A percentile compares a stretch with the other conserved stretches of the same genome.
Evolutionary conservation across 2,888 invertebrate species (phyloP).

Genomic region (Pammene fasciana): DNA sequence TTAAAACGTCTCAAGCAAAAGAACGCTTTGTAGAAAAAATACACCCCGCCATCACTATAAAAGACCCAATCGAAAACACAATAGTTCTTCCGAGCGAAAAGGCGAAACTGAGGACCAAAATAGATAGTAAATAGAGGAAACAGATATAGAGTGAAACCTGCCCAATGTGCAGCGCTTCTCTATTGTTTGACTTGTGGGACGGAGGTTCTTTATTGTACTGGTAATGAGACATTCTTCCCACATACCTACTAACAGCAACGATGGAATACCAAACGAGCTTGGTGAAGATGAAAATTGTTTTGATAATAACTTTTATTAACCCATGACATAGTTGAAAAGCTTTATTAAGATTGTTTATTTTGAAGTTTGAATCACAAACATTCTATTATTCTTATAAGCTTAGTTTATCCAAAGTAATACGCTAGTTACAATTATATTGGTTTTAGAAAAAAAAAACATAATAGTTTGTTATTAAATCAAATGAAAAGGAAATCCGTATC

Average conservation of each 20-base stretch:
- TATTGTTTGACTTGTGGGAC: constrained; percentile 50
- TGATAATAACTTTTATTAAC: background rate
- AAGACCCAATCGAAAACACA: constrained; percentile 20
- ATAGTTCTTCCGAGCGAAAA: constrained; percentile 14
- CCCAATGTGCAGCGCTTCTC: constrained; percentile 44
- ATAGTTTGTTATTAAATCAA: too few species aligned
- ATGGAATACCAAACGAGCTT: background rate
- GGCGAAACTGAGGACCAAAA: constrained; percentile 18
- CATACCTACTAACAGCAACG: constrained; percentile 17
- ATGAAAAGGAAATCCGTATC: too few species aligned
- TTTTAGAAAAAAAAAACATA: too few species aligned
- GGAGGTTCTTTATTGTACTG: constrained; percentile 48
- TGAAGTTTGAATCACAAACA: too few species aligned
- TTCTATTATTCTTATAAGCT: too few species aligned
- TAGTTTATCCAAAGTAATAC: too few species aligned
- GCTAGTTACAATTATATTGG: too few species aligned
- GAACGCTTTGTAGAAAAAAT: constrained; percentile 2
- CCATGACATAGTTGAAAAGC: background rate
- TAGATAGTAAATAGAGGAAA: constrained; percentile 45
- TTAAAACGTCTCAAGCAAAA: constrained; percentile 6
- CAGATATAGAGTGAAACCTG: constrained; percentile 50
- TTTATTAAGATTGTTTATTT: background rate
- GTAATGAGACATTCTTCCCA: constrained; percentile 50
- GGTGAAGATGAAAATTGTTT: background rate
- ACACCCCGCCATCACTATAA: constrained; percentile 4